Base-by-base conservation (phyloP, 2,888 invertebrate genomes). In the Scrobipalpa costella region DNA sequence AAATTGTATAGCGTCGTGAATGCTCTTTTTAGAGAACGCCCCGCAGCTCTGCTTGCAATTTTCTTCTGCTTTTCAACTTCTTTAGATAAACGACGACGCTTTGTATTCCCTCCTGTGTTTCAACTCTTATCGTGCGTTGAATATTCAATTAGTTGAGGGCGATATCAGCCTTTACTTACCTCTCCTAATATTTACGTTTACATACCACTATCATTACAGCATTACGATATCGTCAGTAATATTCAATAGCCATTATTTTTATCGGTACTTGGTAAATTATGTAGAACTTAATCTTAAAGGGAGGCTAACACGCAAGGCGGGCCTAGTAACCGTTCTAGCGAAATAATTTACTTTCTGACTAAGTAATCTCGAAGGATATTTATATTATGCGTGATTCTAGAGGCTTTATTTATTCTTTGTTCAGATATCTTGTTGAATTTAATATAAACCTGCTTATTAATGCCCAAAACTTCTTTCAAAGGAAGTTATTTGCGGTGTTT, bases 301-400 rank as follows among this genome's bases (percentile, higher is more conserved):
- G 52, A 57, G 61, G 61, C 34, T 58, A 58, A 52, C 63, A 63
- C 63, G 62, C 66, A 36, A 61, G 44, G 38, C 40, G 21, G 21
- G 44, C 47, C 52, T 44, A 44, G 21, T 60, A 49, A 68, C 67
- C 72, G 66, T 65, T 74, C 71, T 73, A 72, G 66, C 75, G 71
- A 72, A 78, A 76, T 74, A 77, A 77, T 79, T 67, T 71, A 76
- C 74, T 78, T 78, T 78, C 76, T 73, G 71, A 74, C 66, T 66
- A 66, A 62, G 66, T 68, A 72, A 74, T 77, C 70, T 69, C 65
- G 71, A 67, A 75, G 76, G 76, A 77, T 75, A 76, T 77, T 73
- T 75, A 71, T 76, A 44, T 9, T 15, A 76, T 71, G 72, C 75
- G 71, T 76, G 74, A 75, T 74, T 74, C 71, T 73, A 71, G 76